Evolutionary conservation across 1,140 invertebrate genomes (phyloP).

Genomic region (Aphaenogaster floridana): DNA sequence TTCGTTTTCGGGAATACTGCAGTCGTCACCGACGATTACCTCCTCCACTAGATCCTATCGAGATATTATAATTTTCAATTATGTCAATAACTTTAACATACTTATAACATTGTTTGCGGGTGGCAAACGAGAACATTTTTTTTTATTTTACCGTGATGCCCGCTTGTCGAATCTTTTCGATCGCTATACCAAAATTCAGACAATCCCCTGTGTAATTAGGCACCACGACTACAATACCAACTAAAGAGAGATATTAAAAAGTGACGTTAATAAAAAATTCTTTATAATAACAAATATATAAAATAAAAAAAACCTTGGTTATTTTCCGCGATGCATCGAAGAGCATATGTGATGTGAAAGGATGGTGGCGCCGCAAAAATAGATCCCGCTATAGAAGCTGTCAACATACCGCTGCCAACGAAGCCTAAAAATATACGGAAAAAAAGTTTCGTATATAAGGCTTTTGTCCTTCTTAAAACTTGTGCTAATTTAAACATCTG

Average conservation of each 20-base stretch:
- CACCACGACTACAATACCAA: constrained; percentile 91
- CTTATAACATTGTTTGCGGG: constrained; percentile 9
- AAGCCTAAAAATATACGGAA: constrained; percentile 88
- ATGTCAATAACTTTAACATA: not conserved
- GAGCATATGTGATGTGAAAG: constrained; percentile 89
- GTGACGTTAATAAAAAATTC: not conserved
- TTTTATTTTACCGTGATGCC: constrained; percentile 88
- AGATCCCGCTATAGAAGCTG: constrained; percentile 91
- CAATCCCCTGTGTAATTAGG: constrained; percentile 96
- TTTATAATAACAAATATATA: constrained; percentile 16
- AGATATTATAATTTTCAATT: constrained; percentile 16
- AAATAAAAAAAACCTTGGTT: constrained; percentile 85
- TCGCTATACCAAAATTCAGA: constrained; percentile 94
- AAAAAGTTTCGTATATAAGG: not conserved
- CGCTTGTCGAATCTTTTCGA: constrained; percentile 90
- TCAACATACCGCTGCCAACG: constrained; percentile 93
- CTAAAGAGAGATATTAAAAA: constrained; percentile 83
- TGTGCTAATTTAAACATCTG: not conserved
- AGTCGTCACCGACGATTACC: constrained; percentile 92
- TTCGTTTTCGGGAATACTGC: constrained; percentile 88
- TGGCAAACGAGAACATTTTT: not conserved
- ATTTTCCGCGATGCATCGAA: constrained; percentile 87
- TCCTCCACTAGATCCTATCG: constrained; percentile 87
- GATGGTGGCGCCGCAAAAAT: constrained; percentile 94
- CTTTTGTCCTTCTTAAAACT: not conserved